These are phyloP conservation scores for Hemicordylus capensis DNA, from an alignment of 2,113 vertebrate species.

Conservation along the genomic window DNA sequence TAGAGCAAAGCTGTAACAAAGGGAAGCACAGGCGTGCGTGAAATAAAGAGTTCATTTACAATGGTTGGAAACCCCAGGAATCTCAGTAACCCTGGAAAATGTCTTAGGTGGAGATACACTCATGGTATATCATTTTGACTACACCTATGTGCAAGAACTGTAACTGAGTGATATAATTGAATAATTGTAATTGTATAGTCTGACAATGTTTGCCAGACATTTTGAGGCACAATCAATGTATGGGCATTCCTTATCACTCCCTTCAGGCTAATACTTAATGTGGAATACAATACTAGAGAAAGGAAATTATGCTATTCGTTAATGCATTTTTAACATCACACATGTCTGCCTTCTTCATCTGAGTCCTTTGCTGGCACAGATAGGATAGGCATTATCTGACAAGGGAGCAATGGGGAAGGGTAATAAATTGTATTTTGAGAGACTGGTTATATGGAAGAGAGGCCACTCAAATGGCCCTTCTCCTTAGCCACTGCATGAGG, in stretches of 20 bases:
- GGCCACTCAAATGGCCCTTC: too few relatives aligned
- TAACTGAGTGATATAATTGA: too few relatives aligned
- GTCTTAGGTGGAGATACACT: neutral
- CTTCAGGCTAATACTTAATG: fast-evolving
- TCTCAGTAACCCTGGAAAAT: neutral
- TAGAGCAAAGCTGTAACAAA: slow-evolving; percentile 4
- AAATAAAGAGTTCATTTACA: neutral
- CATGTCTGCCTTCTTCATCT: neutral
- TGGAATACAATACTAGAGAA: neutral
- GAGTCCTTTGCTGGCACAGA: neutral
- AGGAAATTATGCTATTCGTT: neutral
- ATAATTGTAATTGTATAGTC: neutral
- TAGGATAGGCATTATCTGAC: neutral
- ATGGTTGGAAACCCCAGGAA: neutral
- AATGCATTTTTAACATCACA: neutral
- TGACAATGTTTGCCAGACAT: fast-evolving
- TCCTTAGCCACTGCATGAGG: too few relatives aligned
- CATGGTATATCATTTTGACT: neutral
- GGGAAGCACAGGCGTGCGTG: neutral
- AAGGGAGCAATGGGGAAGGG: too few relatives aligned
- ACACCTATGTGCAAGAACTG: neutral
- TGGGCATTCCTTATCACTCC: neutral
- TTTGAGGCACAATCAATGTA: neutral
- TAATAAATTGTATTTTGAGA: fast-evolving
- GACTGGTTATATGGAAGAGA: neutral